Conservation (phyloP, 2,888 invertebrate species). For the Eurytoma californica region DNA sequence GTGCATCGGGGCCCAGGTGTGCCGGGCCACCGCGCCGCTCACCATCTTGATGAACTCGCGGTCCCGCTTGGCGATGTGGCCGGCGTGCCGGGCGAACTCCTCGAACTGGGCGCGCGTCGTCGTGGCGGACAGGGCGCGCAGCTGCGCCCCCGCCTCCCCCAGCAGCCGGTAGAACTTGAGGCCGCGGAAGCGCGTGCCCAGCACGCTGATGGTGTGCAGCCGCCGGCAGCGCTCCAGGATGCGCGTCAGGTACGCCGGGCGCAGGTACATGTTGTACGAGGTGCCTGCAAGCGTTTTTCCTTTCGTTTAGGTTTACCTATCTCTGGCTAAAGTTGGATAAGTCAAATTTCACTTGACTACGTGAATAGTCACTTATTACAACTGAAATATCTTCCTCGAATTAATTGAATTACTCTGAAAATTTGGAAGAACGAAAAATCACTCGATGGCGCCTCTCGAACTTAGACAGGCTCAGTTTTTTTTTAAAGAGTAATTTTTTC, state of each 20-base stretch:
- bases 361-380: no score
- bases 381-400: no score
- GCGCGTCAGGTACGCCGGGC: constrained; percentile 62
- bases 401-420: no score
- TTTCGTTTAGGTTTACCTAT: no score
- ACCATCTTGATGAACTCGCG: constrained; percentile 31
- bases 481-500: no score
- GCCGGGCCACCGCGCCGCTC: no score
- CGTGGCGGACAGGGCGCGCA: constrained; percentile 56
- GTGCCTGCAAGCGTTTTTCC: constrained; percentile 11
- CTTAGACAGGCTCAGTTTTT: no score
- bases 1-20: constrained; percentile 62
- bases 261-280: constrained; percentile 55
- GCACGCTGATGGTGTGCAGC: constrained; percentile 65
- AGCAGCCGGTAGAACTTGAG: constrained; percentile 66
- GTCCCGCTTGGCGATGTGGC: constrained; percentile 58
- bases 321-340: no score
- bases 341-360: no score
- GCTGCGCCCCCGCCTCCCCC: constrained; percentile 60
- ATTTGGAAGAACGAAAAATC: no score
- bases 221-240: constrained; percentile 65
- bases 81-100: constrained; percentile 62
- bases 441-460: no score
- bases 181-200: constrained; percentile 63
- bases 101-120: constrained; percentile 12